Evolutionary conservation across 2,888 invertebrate genomes (phyloP).

Genomic region (Orthosia incerta): DNA sequence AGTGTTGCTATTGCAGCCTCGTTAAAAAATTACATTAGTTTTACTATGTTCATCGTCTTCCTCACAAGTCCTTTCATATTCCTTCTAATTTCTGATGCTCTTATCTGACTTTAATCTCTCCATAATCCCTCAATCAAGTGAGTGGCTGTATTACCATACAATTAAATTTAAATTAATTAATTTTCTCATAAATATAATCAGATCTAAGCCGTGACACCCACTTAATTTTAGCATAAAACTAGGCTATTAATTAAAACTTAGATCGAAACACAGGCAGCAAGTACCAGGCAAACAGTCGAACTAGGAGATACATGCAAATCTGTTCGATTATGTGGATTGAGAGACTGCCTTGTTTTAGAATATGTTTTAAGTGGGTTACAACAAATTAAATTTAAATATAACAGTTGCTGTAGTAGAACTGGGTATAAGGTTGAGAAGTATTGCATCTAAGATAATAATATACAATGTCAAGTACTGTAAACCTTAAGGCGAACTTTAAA

Average conservation of each 20-base stretch:
- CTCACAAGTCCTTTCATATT: background rate
- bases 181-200: conserved; percentile 62
- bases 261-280: conserved; percentile 28
- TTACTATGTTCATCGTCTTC: background rate
- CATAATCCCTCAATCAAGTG: conserved; percentile 21
- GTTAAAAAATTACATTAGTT: no score
- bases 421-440: background rate
- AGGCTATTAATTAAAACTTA: conserved; percentile 58
- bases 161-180: conserved; percentile 59
- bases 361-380: conserved; percentile 32
- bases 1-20: background rate
- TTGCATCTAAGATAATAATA: background rate
- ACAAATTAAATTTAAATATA: conserved; percentile 26
- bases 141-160: conserved; percentile 42
- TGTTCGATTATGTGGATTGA: conserved; percentile 38
- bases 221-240: conserved; percentile 61
- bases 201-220: conserved; percentile 56
- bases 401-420: background rate
- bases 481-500: background rate
- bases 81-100: background rate
- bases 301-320: conserved; percentile 48
- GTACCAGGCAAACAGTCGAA: conserved; percentile 17
- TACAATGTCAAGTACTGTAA: background rate
- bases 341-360: conserved; percentile 33
- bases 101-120: background rate